Evolutionary conservation across 2,888 invertebrate genomes (phyloP).

Genomic region (Caenorhabditis auriculariae): DNA sequence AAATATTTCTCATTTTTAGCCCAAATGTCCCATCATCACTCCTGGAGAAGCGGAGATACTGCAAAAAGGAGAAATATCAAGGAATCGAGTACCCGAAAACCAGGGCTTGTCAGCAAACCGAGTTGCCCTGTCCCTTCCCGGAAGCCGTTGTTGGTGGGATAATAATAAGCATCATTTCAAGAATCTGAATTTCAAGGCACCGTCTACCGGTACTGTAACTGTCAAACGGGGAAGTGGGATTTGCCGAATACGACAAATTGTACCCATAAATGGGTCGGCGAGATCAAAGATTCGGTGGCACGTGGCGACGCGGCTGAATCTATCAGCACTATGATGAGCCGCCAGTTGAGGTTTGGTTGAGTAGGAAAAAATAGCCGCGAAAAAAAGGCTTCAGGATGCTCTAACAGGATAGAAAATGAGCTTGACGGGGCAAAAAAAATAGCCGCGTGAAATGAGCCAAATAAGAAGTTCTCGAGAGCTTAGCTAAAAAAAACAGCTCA

Average conservation of each 20-base stretch:
- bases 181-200: conserved; percentile 17
- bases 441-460: too few relatives aligned
- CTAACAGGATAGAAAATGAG: too few relatives aligned
- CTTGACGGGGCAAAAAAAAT: too few relatives aligned
- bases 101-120: conserved; percentile 34
- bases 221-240: conserved; percentile 41
- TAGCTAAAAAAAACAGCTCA: too few relatives aligned
- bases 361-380: conserved; percentile 1
- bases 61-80: conserved; percentile 24
- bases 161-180: not conserved
- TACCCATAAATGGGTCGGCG: conserved; percentile 42
- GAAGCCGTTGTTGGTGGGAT: conserved; percentile 36
- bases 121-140: conserved; percentile 41
- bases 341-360: conserved; percentile 27
- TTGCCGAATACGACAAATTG: conserved; percentile 42
- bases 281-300: conserved; percentile 21
- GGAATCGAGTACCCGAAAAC: conserved; percentile 25
- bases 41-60: conserved; percentile 18
- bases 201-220: conserved; percentile 43
- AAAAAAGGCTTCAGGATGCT: too few relatives aligned
- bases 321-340: conserved; percentile 22
- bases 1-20: conserved; percentile 12
- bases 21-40: conserved; percentile 21
- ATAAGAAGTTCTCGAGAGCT: too few relatives aligned
- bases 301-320: conserved; percentile 35